These are phyloP conservation scores for Sussaba pulchella DNA, from an alignment of 2,888 invertebrate species.

Conservation along the genomic window DNA sequence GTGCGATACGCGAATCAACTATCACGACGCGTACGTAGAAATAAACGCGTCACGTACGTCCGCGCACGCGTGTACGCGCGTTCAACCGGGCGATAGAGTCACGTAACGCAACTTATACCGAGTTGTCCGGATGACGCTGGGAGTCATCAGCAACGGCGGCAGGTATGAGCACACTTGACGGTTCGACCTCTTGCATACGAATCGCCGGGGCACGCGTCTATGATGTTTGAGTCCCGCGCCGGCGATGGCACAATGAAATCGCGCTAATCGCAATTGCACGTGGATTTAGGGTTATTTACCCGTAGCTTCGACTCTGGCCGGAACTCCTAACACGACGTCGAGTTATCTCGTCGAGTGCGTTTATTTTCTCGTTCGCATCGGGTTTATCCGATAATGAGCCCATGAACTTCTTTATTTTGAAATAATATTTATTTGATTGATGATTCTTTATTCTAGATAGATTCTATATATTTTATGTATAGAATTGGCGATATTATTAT, in stretches of 20 bases:
- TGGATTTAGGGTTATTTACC: too few relatives aligned
- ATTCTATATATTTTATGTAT: too few relatives aligned
- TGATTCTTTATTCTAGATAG: too few relatives aligned
- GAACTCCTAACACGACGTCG: too few relatives aligned
- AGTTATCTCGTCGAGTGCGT: too few relatives aligned
- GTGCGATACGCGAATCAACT: background rate
- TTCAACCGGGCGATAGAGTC: conserved; percentile 40
- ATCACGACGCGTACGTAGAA: background rate
- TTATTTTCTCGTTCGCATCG: too few relatives aligned
- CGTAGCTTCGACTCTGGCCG: too few relatives aligned
- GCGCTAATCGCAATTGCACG: background rate
- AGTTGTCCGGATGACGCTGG: conserved; percentile 43
- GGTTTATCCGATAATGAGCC: too few relatives aligned
- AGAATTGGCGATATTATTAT: too few relatives aligned
- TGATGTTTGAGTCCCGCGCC: background rate
- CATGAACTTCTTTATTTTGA: too few relatives aligned
- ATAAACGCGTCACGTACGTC: conserved; percentile 57
- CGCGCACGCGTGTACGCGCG: conserved; percentile 27
- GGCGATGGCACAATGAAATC: background rate
- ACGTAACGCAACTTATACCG: conserved; percentile 55
- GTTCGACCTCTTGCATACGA: conserved; percentile 49
- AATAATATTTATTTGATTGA: too few relatives aligned
- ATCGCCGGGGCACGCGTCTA: conserved; percentile 56
- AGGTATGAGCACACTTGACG: conserved; percentile 34
- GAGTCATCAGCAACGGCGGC: conserved; percentile 50